phyloP scores from a whole-genome alignment of 2,888 invertebrate species.

The Monopis laevigella region DNA sequence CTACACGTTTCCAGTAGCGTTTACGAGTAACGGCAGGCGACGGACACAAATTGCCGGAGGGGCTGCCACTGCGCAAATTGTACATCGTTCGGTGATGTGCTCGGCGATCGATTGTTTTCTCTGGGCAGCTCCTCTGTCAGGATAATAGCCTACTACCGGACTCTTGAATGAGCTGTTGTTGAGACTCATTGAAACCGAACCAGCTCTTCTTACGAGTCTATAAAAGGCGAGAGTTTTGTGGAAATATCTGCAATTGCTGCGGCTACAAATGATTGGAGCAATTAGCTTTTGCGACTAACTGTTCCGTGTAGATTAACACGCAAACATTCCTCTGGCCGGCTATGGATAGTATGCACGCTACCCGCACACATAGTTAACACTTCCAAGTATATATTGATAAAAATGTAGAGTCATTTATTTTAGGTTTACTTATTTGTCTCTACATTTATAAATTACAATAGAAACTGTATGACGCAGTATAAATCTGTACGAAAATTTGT shows the following conservation, averaged over 20 bases:
- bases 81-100: conserved; percentile 24
- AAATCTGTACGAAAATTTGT: no score
- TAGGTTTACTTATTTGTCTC: no score
- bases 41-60: conserved; percentile 60
- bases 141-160: conserved; percentile 14
- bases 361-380: no score
- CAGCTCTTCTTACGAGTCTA: conserved; percentile 1
- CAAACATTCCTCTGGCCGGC: conserved; percentile 7
- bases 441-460: no score
- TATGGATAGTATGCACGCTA: not conserved
- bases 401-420: no score
- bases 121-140: conserved; percentile 15
- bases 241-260: not conserved
- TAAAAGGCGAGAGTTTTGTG: no score
- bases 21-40: conserved; percentile 61
- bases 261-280: conserved; percentile 4
- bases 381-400: no score
- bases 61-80: conserved; percentile 60
- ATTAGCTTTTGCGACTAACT: conserved; percentile 1
- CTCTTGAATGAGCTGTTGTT: conserved; percentile 6
- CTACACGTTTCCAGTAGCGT: conserved; percentile 62
- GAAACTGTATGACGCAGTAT: no score
- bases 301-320: conserved; percentile 4
- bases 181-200: conserved; percentile 6
- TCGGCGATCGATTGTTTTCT: conserved; percentile 41